A percentile compares a stretch with the other conserved stretches of the same genome.
Conservation (phyloP, 2,888 invertebrate species). For the Cyclophora albipunctata region DNA sequence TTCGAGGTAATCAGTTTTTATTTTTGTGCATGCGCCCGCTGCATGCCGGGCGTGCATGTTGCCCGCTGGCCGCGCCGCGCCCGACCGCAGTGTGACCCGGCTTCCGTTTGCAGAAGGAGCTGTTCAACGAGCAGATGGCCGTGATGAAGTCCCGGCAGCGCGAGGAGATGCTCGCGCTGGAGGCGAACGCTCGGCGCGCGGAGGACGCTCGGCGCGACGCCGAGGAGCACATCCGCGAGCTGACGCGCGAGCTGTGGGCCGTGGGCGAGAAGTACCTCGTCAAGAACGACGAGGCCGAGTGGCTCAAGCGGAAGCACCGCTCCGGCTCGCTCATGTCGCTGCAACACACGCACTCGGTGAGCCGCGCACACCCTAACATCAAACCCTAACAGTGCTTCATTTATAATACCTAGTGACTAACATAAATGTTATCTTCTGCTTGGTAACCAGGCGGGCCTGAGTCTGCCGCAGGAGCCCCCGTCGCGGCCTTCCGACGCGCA, state of each 20-base stretch:
- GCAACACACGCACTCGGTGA: slow-evolving; percentile 62
- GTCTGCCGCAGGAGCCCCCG: slow-evolving; percentile 33
- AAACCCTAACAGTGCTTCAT: too few species aligned
- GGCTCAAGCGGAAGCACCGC: slow-evolving; percentile 51
- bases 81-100: too few species aligned
- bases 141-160: slow-evolving; percentile 66
- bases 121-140: slow-evolving; percentile 78
- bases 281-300: slow-evolving; percentile 74
- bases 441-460: slow-evolving; percentile 48
- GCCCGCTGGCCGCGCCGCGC: too few species aligned
- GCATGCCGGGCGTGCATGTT: not conserved
- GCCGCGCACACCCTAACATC: slow-evolving; percentile 1
- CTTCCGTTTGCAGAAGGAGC: slow-evolving; percentile 61
- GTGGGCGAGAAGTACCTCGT: slow-evolving; percentile 77
- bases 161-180: slow-evolving; percentile 65
- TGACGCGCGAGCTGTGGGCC: slow-evolving; percentile 77
- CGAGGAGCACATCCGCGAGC: slow-evolving; percentile 53
- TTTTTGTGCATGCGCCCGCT: not conserved
- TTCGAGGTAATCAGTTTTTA: not conserved
- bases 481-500: slow-evolving; percentile 49
- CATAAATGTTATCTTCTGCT: not conserved
- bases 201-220: slow-evolving; percentile 47
- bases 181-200: slow-evolving; percentile 65
- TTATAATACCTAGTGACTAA: slow-evolving; percentile 2
- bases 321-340: slow-evolving; percentile 63